Percentiles rank a stretch among this genome's conserved stretches.
Conservation (phyloP, 2,888 invertebrate species). For the Cyclophora albipunctata region DNA sequence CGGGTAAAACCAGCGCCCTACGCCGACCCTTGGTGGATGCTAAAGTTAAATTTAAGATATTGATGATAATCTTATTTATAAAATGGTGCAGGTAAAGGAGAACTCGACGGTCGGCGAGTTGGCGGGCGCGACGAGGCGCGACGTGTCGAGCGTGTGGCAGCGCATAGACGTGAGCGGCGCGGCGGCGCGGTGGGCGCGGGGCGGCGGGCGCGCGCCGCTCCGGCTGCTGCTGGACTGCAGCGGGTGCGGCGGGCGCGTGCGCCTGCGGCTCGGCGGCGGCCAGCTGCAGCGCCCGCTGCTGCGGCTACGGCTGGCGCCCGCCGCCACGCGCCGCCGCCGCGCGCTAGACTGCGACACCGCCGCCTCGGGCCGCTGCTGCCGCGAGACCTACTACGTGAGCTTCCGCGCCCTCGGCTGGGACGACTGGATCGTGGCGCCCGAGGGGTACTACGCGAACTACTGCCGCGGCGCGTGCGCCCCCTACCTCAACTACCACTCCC, state of each 20-base stretch:
- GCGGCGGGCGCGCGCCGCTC: constrained; percentile 73
- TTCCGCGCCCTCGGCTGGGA: constrained; percentile 95
- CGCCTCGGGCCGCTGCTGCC: constrained; percentile 80
- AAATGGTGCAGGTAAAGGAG: constrained; percentile 52
- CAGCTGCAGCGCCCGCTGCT: constrained; percentile 87
- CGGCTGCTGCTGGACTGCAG: constrained; percentile 89
- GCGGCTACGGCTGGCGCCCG: constrained; percentile 84
- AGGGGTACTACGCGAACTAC: constrained; percentile 95
- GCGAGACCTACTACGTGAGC: constrained; percentile 92
- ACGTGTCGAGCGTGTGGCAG: constrained; percentile 85
- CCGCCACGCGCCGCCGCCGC: constrained; percentile 83
- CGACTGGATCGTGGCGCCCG: constrained; percentile 94
- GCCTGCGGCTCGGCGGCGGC: constrained; percentile 76
- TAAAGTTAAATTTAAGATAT: too few species aligned
- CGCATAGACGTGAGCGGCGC: constrained; percentile 88
- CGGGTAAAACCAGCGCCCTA: too few species aligned
- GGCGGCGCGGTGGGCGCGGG: constrained; percentile 81
- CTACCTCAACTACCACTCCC: constrained; percentile 90
- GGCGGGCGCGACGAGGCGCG: constrained; percentile 71
- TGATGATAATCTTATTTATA: too few species aligned
- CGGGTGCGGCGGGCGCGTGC: constrained; percentile 84
- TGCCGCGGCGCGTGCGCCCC: constrained; percentile 93
- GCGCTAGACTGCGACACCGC: constrained; percentile 87
- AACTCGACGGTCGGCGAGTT: constrained; percentile 75
- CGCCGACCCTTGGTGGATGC: too few species aligned